phyloP scores from a whole-genome alignment of 2,888 invertebrate species.

The Dioctria rufipes region DNA sequence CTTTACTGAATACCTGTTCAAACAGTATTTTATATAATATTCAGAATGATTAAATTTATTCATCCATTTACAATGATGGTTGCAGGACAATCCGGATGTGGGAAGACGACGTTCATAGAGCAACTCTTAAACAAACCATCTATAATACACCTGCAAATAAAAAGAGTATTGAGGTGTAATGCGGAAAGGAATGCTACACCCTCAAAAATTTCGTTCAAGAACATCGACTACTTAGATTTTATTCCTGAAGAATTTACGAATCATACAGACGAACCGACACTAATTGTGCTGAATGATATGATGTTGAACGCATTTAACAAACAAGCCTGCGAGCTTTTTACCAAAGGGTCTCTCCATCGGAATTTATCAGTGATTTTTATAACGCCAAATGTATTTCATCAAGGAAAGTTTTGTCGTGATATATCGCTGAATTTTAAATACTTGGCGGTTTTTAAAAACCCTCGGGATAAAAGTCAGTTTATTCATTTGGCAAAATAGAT shows the following conservation, averaged over 20 bases:
- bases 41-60: constrained; percentile 15
- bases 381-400: constrained; percentile 47
- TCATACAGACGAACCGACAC: background rate
- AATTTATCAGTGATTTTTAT: constrained; percentile 36
- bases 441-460: constrained; percentile 45
- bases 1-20: background rate
- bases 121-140: constrained; percentile 14
- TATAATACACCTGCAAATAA: constrained; percentile 13
- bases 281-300: constrained; percentile 42
- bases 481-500: constrained; percentile 39
- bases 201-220: background rate
- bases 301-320: constrained; percentile 38
- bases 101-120: no score
- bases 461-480: constrained; percentile 49
- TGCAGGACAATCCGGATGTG: constrained; percentile 33
- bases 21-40: constrained; percentile 8
- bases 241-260: constrained; percentile 3
- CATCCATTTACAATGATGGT: constrained; percentile 43
- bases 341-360: constrained; percentile 28
- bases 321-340: constrained; percentile 41
- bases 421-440: constrained; percentile 50
- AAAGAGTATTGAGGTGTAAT: constrained; percentile 44
- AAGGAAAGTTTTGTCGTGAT: constrained; percentile 38
- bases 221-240: constrained; percentile 20
- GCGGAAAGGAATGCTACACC: constrained; percentile 20